Conservation (phyloP, 2,888 invertebrate genomes). For the Chalcis sispes region DNA sequence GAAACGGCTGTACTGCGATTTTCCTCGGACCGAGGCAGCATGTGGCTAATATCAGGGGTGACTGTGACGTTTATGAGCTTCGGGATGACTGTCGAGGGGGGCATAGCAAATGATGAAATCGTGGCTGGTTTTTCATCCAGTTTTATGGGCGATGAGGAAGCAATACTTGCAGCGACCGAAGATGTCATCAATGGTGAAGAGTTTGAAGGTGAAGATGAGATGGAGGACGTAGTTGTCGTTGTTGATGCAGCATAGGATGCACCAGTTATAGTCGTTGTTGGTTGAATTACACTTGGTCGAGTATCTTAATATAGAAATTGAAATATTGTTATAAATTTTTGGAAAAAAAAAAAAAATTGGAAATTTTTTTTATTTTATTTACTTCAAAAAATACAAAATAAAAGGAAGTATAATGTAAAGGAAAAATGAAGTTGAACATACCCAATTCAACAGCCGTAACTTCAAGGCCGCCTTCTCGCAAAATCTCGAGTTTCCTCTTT, state of each 20-base stretch:
- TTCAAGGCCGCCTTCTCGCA: conserved; percentile 86
- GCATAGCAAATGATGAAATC: conserved; percentile 68
- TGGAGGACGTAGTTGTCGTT: conserved; percentile 64
- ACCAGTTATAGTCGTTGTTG: conserved; percentile 71
- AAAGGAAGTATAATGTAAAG: neutral
- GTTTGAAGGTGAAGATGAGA: neutral
- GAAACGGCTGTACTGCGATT: conserved; percentile 52
- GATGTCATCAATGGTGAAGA: neutral
- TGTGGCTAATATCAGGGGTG: conserved; percentile 76
- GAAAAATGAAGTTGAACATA: conserved; percentile 14
- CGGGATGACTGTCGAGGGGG: conserved; percentile 70
- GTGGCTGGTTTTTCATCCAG: conserved; percentile 18
- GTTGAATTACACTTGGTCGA: conserved; percentile 77
- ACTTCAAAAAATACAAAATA: neutral
- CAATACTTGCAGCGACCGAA: neutral
- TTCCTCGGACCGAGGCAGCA: conserved; percentile 71
- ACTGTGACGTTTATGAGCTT: conserved; percentile 76
- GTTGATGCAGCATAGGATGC: conserved; percentile 64
- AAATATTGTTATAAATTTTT: no score
- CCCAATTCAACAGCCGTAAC: conserved; percentile 81
- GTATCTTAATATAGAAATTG: conserved; percentile 51
- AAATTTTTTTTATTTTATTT: neutral
- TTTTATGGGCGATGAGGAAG: conserved; percentile 20
- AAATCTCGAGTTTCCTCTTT: conserved; percentile 84
- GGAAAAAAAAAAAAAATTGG: neutral